Percentiles rank a stretch among this genome's conserved stretches.
These are phyloP conservation scores for Rhipidura dahli DNA, from an alignment of 2,113 vertebrate species.

Conservation along the genomic window DNA sequence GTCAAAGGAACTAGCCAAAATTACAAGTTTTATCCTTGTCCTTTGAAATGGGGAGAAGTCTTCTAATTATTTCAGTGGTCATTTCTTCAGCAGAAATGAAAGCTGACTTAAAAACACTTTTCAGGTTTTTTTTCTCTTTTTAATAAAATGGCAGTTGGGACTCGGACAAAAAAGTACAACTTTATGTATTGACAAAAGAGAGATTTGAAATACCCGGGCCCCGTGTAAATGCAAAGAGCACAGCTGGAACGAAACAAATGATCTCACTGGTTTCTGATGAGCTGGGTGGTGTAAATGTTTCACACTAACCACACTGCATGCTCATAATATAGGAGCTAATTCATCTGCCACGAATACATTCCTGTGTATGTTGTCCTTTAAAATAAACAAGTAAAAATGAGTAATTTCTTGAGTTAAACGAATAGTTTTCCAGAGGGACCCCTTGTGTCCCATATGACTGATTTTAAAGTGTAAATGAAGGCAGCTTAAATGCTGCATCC, in stretches of 20 bases:
- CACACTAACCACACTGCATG: constrained; percentile 11
- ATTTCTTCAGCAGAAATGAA: background rate
- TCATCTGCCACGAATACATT: constrained; percentile 62
- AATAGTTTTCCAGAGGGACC: constrained; percentile 30
- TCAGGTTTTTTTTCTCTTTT: background rate
- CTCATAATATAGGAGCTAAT: constrained; percentile 60
- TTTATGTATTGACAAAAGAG: background rate
- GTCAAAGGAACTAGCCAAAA: background rate
- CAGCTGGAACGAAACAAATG: constrained; percentile 46
- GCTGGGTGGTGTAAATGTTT: constrained; percentile 28
- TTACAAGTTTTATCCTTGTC: background rate
- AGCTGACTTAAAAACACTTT: background rate
- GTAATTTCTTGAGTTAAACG: constrained; percentile 37
- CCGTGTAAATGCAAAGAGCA: background rate
- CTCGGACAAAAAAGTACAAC: background rate
- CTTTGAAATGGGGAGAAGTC: background rate
- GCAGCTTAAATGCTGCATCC: background rate
- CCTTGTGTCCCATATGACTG: background rate
- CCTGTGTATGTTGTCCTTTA: constrained; percentile 42
- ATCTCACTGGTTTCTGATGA: constrained; percentile 48
- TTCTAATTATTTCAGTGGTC: background rate
- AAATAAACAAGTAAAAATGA: constrained; percentile 56
- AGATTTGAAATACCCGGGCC: background rate
- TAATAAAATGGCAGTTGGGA: background rate
- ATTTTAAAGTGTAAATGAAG: constrained; percentile 12